Percentiles rank a stretch among this genome's conserved stretches.
These are phyloP conservation scores for Delichon dasypus DNA, from an alignment of 2,797 vertebrate species.

Conservation along the genomic window DNA sequence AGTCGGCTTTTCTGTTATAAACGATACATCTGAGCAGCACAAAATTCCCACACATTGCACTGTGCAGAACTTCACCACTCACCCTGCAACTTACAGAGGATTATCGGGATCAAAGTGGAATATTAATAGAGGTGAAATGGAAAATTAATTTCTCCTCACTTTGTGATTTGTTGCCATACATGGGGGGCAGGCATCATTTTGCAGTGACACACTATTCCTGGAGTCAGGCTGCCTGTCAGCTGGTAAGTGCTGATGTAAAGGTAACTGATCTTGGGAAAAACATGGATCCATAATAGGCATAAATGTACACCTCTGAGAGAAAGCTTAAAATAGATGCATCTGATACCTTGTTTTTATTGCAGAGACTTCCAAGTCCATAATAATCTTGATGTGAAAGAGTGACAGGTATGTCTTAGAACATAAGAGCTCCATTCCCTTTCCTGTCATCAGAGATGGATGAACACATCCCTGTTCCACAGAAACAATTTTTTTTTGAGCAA, in stretches of 20 bases:
- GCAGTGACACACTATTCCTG: conserved; percentile 55
- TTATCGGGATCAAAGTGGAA: conserved; percentile 50
- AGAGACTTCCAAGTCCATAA: not conserved
- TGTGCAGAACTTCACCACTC: not conserved
- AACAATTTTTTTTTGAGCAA: not conserved
- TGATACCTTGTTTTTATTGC: conserved; percentile 34
- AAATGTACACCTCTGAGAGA: conserved; percentile 18
- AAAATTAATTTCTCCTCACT: conserved; percentile 60
- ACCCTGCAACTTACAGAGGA: conserved; percentile 6
- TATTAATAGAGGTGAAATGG: conserved; percentile 63
- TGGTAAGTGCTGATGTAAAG: conserved; percentile 67
- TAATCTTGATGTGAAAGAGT: not conserved
- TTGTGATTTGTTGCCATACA: conserved; percentile 44
- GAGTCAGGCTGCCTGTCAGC: conserved; percentile 55
- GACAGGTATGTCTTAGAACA: not conserved
- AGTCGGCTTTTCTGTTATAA: not conserved
- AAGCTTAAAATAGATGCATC: conserved; percentile 58
- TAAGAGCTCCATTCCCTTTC: not conserved
- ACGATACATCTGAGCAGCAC: not conserved
- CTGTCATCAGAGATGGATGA: not conserved
- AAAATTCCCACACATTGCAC: not conserved
- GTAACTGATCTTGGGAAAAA: conserved; percentile 64
- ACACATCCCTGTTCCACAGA: not conserved
- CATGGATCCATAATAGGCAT: conserved; percentile 4
- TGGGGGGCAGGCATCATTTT: conserved; percentile 42